Evolutionary conservation across 2,888 invertebrate species (phyloP), one percentile per base, ranked within the genome.

Genomic region (Leptinotarsa rubiginosa): DNA sequence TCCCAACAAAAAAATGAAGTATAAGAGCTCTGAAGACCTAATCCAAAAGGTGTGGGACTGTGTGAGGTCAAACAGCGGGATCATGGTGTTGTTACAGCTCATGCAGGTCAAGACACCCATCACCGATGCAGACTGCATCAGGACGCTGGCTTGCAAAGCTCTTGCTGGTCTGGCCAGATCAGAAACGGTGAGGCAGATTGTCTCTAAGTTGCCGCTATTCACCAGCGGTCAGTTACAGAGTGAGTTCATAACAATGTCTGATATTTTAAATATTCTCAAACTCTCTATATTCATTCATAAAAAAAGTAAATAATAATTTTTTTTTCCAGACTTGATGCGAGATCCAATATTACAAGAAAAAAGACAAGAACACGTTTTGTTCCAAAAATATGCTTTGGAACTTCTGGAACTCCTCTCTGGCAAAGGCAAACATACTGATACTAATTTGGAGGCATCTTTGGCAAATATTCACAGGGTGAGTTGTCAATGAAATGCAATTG

Each of bases 261-360:
- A 41, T 41, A 10, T 41, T 41, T 41, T 12, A 10, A 41, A 41
- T 41, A 41, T 41, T 41, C 41, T 41, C 41, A 41, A 41, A 41
- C 41, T 41, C 41, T 41, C 10, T 41, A 4, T 41, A 41, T 41
- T 41, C 10, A 10, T 41, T 41, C 41, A 41, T 10, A 41, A 10
- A 10, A 41, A 41, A 41, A 41, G 41, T 41, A 25, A 47, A 31
- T 18, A 50, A 31, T 16, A 65, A 49, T 72, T 69, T n/a, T n/a
- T 13, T 20, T 70, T 78, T 78, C n/a, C 89, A 95, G 95, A 92
- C 79, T 88, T 99, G 72, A 98, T 98, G 96, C 94, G 96, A 71
- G 98, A 98, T 88, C 99, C 99, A 15, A 96, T 99, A 76, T 90
- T 98, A 1, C 97, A 98, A 89, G 99, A 99, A 88, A 98, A 97